Base-by-base conservation (phyloP, 2,797 vertebrate species). In the Sebastes minor region DNA sequence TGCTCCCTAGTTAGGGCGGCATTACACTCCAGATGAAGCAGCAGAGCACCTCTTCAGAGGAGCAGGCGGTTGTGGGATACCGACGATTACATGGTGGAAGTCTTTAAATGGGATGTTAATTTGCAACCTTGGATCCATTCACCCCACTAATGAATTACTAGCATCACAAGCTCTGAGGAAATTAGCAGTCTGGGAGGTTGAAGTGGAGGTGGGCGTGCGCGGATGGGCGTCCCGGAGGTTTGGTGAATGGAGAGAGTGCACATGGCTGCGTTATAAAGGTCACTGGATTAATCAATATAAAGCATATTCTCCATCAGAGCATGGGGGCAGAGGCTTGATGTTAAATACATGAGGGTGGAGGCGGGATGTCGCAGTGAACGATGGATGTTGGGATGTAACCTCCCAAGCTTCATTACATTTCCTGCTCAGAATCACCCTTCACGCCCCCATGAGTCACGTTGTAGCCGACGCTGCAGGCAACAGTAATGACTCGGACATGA, bases 61-160 rank as follows among this genome's bases (percentile, higher is more conserved):
- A 70, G 72, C 84, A 82, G 62, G 74, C 52, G 74, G 22, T 76
- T 72, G 59, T 56, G 28, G 74, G 63, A 35, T 49, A 71, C 46
- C 8, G 52, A 22, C 25, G 55, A 73, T 79, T 55, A 71, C 23
- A 32, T 1, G 32, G 66, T 73, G 56, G 76, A 66, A 71, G 73
- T 62, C 30, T 77, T 74, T 73, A 62, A 70, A 73, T 25, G 70
- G 61, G 60, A 28, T 8, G 30, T 30, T 86, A 57, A 57, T 69
- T 76, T 62, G 32, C 56, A 78, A 27, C 57, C 2, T 38, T 52
- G 32, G 65, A 82, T 83, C 62, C 13, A 14, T 80, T 83, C 69
- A 57, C 22, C 33, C 46, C 4, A 0, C 52, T 80, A 78, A 84
- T 90, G 59, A 87, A 85, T 73, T 68, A 65, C 68, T 52, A 59